Evolutionary conservation across 2,113 vertebrate genomes (phyloP).

Genomic region (Perccottus glenii): DNA sequence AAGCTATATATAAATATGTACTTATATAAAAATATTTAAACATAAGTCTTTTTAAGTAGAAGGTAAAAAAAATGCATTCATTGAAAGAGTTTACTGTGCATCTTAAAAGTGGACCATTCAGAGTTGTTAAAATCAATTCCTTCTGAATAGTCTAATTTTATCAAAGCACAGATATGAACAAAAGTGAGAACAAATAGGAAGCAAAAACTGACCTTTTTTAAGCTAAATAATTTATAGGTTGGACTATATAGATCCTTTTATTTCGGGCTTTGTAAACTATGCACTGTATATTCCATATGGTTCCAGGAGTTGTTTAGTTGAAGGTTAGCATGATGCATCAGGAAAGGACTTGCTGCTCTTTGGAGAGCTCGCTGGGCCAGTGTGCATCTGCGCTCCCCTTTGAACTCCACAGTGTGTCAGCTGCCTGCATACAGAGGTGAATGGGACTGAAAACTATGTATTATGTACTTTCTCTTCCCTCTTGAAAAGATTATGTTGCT

Average conservation of each 20-base stretch:
- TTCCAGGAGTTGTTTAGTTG: constrained; percentile 55
- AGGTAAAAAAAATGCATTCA: background rate
- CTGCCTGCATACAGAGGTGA: constrained; percentile 11
- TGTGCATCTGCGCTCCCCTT: constrained; percentile 23
- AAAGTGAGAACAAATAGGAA: constrained; percentile 61
- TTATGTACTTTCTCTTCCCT: constrained; percentile 52
- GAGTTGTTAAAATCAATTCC: constrained; percentile 2
- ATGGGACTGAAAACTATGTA: constrained; percentile 23
- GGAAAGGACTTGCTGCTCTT: constrained; percentile 39
- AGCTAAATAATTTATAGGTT: constrained; percentile 58
- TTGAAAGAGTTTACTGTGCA: constrained; percentile 32
- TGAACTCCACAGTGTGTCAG: constrained; percentile 13
- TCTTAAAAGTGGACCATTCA: constrained; percentile 20
- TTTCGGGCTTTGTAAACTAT: constrained; percentile 83
- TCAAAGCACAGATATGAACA: constrained; percentile 63
- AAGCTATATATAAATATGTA: constrained; percentile 24
- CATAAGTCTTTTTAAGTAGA: constrained; percentile 26
- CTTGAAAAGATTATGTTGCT: constrained; percentile 49
- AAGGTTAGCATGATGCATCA: constrained; percentile 72
- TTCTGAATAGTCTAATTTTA: constrained; percentile 25
- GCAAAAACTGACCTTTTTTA: constrained; percentile 47
- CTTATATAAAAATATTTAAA: constrained; percentile 30
- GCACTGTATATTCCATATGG: constrained; percentile 81
- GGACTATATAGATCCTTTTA: constrained; percentile 66
- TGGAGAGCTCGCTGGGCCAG: constrained; percentile 27